These are phyloP conservation scores for Apis laboriosa DNA, from an alignment of 1,140 invertebrate genomes.

Conservation along the genomic window DNA sequence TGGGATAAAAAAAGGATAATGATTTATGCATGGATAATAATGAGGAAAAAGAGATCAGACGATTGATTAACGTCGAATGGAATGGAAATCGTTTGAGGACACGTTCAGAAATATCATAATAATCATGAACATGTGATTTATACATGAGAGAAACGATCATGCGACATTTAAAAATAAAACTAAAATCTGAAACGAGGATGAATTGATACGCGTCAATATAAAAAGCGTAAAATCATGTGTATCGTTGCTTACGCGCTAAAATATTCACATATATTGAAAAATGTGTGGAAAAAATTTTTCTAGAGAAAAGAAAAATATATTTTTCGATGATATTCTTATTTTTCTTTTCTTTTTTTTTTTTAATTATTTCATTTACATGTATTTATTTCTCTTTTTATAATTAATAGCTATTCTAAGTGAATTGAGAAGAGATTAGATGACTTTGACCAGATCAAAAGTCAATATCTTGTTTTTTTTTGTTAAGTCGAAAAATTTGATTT, in stretches of 20 bases:
- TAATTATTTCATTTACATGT: background rate
- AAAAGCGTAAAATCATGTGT: background rate
- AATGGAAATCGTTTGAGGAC: background rate
- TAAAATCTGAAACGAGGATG: background rate
- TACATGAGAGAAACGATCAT: background rate
- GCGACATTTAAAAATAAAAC: conserved; percentile 24
- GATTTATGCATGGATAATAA: conserved; percentile 42
- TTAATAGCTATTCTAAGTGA: too few relatives aligned
- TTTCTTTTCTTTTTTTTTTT: background rate
- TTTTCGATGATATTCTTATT: background rate
- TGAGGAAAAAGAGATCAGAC: conserved; percentile 35
- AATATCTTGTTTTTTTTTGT: too few relatives aligned
- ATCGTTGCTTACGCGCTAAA: background rate
- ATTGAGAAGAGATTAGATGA: too few relatives aligned
- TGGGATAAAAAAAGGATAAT: background rate
- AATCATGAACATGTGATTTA: conserved; percentile 25
- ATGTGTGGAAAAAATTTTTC: background rate
- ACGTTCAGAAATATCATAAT: background rate
- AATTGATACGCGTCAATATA: background rate
- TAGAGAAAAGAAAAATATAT: background rate
- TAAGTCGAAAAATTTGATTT: too few relatives aligned
- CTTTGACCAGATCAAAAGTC: too few relatives aligned
- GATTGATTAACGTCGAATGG: conserved; percentile 27
- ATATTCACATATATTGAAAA: background rate
- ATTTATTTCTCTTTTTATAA: background rate